phyloP scores from a whole-genome alignment of 1,140 invertebrate species.

The Zaprionus nigranus region DNA sequence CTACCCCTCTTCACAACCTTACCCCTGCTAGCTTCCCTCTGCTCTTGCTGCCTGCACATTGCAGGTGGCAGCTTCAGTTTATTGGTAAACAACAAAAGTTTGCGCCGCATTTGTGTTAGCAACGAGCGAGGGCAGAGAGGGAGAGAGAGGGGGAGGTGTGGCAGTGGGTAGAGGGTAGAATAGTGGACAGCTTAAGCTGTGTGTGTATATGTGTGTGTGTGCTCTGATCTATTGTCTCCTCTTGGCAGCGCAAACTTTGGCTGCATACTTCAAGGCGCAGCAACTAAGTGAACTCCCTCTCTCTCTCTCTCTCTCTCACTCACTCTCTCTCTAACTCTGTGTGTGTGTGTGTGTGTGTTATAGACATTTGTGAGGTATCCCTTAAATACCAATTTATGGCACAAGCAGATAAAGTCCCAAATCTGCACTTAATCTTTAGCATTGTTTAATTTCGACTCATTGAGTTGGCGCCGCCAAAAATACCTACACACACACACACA shows the following conservation, averaged over 20 bases:
- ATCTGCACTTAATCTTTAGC: slow-evolving; percentile 84
- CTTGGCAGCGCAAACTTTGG: slow-evolving; percentile 66
- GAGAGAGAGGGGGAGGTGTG: too few relatives aligned
- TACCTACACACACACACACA: slow-evolving; percentile 35
- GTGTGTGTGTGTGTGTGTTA: slow-evolving; percentile 37
- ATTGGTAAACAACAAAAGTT: slow-evolving; percentile 78
- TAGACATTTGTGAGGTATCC: slow-evolving; percentile 83
- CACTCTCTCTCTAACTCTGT: too few relatives aligned
- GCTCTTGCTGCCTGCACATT: slow-evolving; percentile 19
- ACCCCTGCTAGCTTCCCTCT: too few relatives aligned
- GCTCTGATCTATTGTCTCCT: slow-evolving; percentile 73
- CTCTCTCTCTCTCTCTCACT: slow-evolving; percentile 6
- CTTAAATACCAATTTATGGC: slow-evolving; percentile 85
- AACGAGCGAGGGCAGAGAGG: background rate
- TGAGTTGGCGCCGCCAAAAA: slow-evolving; percentile 75
- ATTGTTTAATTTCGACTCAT: slow-evolving; percentile 84
- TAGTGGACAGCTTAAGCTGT: slow-evolving; percentile 23
- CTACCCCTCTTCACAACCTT: background rate
- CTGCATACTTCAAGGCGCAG: slow-evolving; percentile 67
- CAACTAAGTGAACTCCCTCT: slow-evolving; percentile 13
- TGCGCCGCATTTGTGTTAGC: slow-evolving; percentile 45
- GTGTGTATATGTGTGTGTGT: slow-evolving; percentile 29
- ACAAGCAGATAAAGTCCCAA: slow-evolving; percentile 84
- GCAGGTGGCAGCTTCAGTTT: slow-evolving; percentile 57
- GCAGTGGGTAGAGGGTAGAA: background rate